phyloP scores from a whole-genome alignment of 92 coral and sea anemone species.

The Zoanthus sansibaricus region DNA sequence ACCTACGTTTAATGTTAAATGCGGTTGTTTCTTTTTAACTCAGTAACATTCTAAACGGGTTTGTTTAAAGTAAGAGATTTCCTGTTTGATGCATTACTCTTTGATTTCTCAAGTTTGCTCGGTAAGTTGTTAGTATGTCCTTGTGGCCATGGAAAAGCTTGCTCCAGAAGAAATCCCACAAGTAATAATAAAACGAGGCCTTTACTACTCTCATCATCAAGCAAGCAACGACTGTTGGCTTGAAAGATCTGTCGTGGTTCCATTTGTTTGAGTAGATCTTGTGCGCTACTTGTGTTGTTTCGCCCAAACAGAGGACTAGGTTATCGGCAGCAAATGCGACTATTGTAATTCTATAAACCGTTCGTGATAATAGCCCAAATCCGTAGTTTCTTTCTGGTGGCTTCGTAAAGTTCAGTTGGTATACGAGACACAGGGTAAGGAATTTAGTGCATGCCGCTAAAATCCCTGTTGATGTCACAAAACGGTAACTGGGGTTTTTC shows the following conservation, averaged over 20 bases:
- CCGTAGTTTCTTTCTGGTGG: slow-evolving; percentile 12
- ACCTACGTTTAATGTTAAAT: no score
- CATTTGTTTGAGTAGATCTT: slow-evolving; percentile 25
- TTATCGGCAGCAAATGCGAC: slow-evolving; percentile 40
- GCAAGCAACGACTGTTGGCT: neutral
- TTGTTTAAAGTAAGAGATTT: neutral
- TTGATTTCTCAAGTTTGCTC: slow-evolving; percentile 10
- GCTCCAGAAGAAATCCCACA: slow-evolving; percentile 40
- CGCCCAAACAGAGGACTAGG: slow-evolving; percentile 6
- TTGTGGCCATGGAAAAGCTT: slow-evolving; percentile 28
- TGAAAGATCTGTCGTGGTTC: neutral
- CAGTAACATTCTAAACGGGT: no score
- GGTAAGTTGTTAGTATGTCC: slow-evolving; percentile 24
- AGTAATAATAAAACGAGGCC: slow-evolving; percentile 16
- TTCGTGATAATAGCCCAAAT: neutral
- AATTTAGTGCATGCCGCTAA: slow-evolving; percentile 1
- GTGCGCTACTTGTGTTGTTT: slow-evolving; percentile 34
- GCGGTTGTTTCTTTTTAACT: no score
- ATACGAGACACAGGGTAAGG: slow-evolving; percentile 16
- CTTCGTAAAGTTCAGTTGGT: slow-evolving; percentile 34
- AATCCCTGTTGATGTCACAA: neutral
- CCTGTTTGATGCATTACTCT: neutral
- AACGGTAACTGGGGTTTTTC: neutral
- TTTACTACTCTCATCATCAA: slow-evolving; percentile 35
- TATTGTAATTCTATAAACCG: neutral